Base-by-base conservation (phyloP, 1,140 invertebrate species). In the Lysiphlebus fabarum region DNA sequence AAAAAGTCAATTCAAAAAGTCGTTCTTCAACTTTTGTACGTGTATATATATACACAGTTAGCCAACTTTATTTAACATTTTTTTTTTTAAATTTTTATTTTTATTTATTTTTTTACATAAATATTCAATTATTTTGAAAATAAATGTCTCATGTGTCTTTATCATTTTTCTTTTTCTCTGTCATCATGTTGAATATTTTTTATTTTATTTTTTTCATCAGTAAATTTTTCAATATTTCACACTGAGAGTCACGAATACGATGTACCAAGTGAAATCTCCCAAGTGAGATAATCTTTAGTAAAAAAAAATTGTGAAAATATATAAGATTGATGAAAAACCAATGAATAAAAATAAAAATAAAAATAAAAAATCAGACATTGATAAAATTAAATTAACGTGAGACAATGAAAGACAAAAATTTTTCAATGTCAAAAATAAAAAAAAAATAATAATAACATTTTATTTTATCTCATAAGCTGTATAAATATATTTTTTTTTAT, bases 1-100 rank as follows among this genome's bases (percentile, higher is more conserved):
- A 40, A 71, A 77, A 77, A 77, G 74, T 77, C 75, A 70, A 77
- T 75, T 73, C 62, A 56, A 69, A 78, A 76, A 73, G 74, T 74
- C 73, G 68, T 77, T 72, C 68, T 63, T 77, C 73, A 74, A 72
- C 9, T 51, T n/a, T n/a, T n/a, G n/a, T n/a, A n/a, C n/a, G n/a
- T n/a, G n/a, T n/a, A n/a, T n/a, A n/a, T n/a, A n/a, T n/a, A n/a
- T n/a, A n/a, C n/a, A n/a, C n/a, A n/a, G n/a, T n/a, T n/a, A n/a
- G n/a, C n/a, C n/a, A n/a, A 34, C 54, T 56, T 26, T 47, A 7
- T 48, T 5, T 12, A 10, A 7, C 42, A 4, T 4, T 36, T 7
- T 17, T n/a, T 0, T 5, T 9, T 5, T 26, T 26, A n/a, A n/a
- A n/a, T 26, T 26, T 26, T 26, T 26, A 26, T 26, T 4, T 26